phyloP scores from a whole-genome alignment of 1,140 invertebrate species.

The Drosophila nannoptera region DNA sequence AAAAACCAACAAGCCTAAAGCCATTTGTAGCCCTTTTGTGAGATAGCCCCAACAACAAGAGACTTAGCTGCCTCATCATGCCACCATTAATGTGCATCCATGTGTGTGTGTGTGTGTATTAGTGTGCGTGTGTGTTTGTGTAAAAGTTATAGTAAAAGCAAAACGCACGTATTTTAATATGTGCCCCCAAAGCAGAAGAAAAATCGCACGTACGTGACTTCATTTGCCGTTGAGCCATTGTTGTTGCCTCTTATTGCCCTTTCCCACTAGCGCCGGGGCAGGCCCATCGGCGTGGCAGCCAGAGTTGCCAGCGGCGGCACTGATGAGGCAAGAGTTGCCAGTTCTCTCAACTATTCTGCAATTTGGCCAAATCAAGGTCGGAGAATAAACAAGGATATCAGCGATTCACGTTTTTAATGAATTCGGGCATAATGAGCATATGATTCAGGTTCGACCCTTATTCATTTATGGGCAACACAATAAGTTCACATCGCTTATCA shows the following conservation, averaged over 20 bases:
- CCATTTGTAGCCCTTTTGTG: conserved; percentile 74
- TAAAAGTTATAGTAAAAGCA: conserved; percentile 73
- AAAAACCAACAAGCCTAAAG: conserved; percentile 61
- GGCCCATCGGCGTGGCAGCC: neutral
- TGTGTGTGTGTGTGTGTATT: conserved; percentile 22
- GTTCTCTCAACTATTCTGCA: conserved; percentile 4
- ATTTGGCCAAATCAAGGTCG: neutral
- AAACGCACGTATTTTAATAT: conserved; percentile 79
- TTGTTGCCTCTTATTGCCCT: conserved; percentile 37
- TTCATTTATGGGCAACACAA: neutral
- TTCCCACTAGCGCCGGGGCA: conserved; percentile 7
- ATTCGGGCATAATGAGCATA: too few species aligned
- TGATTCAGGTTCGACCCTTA: too few species aligned
- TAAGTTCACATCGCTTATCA: conserved; percentile 8
- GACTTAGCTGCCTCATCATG: conserved; percentile 73
- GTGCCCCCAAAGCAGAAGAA: conserved; percentile 78
- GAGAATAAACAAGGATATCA: too few species aligned
- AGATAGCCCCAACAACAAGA: conserved; percentile 54
- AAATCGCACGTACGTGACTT: conserved; percentile 79
- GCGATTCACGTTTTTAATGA: too few species aligned
- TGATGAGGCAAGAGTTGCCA: conserved; percentile 20
- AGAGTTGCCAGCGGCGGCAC: conserved; percentile 27
- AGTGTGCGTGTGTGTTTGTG: conserved; percentile 33
- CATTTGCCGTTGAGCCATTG: conserved; percentile 73
- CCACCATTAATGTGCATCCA: conserved; percentile 65